phyloP scores from a whole-genome alignment of 2,888 invertebrate species.

The Xanthia icteritia region DNA sequence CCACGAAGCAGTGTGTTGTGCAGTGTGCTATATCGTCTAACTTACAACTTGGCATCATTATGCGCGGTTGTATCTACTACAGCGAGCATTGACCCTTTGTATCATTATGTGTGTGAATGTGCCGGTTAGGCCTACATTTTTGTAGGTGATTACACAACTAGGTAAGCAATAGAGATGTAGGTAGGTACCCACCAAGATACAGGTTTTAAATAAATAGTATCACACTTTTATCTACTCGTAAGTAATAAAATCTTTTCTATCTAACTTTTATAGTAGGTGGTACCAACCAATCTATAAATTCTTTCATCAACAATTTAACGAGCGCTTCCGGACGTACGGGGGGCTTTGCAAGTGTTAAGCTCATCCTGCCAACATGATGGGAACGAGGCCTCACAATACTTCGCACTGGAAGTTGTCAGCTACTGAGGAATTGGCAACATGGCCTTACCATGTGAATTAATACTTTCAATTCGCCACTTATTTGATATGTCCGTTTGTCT shows the following conservation, averaged over 20 bases:
- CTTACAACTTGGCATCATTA: constrained; percentile 57
- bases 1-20: constrained; percentile 63
- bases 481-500: neutral
- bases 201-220: neutral
- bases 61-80: constrained; percentile 38
- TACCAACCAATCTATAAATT: constrained; percentile 17
- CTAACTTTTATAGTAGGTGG: neutral
- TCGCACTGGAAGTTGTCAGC: constrained; percentile 4
- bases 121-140: constrained; percentile 32
- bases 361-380: constrained; percentile 40
- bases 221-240: neutral
- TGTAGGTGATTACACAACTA: constrained; percentile 20
- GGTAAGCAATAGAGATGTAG: neutral
- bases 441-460: neutral
- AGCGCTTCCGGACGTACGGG: constrained; percentile 33
- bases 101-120: constrained; percentile 34
- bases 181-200: neutral
- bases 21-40: constrained; percentile 57
- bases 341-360: constrained; percentile 30
- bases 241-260: neutral
- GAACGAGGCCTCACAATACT: constrained; percentile 43
- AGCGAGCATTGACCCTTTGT: constrained; percentile 54
- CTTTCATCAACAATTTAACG: constrained; percentile 28
- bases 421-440: neutral
- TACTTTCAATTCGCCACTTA: neutral